phyloP scores from a whole-genome alignment of 2,797 vertebrate genomes.

The Mormyrops boulengeri region DNA sequence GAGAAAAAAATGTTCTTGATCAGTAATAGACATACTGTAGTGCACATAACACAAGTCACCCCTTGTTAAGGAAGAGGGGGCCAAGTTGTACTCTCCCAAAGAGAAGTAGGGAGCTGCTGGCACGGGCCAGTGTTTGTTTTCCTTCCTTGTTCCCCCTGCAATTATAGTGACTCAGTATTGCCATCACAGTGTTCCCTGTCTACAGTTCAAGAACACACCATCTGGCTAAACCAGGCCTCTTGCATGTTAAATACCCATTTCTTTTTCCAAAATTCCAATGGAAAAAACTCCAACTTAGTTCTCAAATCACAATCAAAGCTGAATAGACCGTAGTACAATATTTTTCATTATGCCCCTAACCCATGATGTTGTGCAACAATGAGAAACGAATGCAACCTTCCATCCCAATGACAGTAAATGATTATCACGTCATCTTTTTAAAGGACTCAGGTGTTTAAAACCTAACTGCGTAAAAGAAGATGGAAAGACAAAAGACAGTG shows the following conservation, averaged over 20 bases:
- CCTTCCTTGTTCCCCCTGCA: slow-evolving; percentile 40
- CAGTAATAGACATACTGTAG: background rate
- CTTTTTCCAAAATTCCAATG: slow-evolving; percentile 13
- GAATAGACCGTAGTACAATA: background rate
- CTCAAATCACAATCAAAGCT: slow-evolving; percentile 16
- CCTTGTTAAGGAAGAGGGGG: background rate
- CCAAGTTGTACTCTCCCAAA: slow-evolving; percentile 27
- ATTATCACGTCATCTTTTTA: background rate
- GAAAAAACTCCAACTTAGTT: slow-evolving; percentile 24
- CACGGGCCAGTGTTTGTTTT: slow-evolving; percentile 37
- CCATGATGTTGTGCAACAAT: background rate
- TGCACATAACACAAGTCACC: background rate
- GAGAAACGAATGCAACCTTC: background rate
- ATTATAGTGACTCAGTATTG: slow-evolving; percentile 44
- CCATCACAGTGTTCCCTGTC: slow-evolving; percentile 28
- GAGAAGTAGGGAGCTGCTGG: slow-evolving; percentile 41
- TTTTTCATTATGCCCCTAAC: background rate
- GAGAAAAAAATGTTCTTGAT: background rate
- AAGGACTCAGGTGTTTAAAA: background rate
- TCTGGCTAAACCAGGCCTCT: slow-evolving; percentile 35
- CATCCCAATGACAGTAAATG: background rate
- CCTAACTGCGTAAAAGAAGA: background rate
- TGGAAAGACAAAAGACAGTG: background rate
- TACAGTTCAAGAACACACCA: slow-evolving; percentile 33
- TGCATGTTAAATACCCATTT: slow-evolving; percentile 31